Conservation (phyloP, 1,140 invertebrate species). For the Ephestia elutella region DNA sequence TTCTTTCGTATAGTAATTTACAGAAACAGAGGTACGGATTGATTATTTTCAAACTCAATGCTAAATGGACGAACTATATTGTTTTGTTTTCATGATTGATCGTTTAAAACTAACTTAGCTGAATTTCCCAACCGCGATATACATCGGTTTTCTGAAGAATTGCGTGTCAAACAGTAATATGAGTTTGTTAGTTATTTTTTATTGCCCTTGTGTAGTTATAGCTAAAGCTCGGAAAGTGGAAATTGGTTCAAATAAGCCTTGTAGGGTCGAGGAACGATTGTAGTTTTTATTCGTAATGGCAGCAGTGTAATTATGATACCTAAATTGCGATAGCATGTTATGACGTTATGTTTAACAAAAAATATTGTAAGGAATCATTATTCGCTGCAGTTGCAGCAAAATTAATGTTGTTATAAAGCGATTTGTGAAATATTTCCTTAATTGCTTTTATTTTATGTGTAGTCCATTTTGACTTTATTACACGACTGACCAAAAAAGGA, state of each 20-base stretch:
- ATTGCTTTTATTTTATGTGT: too few relatives aligned
- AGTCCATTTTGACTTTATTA: too few relatives aligned
- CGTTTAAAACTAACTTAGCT: neutral
- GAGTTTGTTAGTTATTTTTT: conserved; percentile 6
- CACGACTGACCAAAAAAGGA: too few relatives aligned
- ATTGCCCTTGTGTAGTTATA: conserved; percentile 5
- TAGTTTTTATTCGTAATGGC: neutral
- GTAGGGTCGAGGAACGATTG: neutral
- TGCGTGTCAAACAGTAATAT: conserved; percentile 9
- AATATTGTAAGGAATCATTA: neutral
- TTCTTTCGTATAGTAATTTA: too few relatives aligned
- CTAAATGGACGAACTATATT: neutral
- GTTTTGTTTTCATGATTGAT: conserved; percentile 1
- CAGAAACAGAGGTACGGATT: too few relatives aligned
- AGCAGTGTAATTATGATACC: neutral
- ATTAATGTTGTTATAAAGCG: neutral
- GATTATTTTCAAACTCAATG: neutral
- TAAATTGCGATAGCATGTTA: neutral
- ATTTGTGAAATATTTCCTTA: too few relatives aligned
- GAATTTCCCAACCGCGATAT: neutral
- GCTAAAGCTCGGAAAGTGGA: neutral
- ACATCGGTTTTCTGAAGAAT: conserved; percentile 1
- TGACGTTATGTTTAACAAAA: neutral
- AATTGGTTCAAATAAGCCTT: neutral
- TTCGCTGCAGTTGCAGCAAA: neutral